Percentiles rank a stretch among this genome's conserved stretches.
These are phyloP conservation scores for Merops nubicus DNA, from an alignment of 2,113 vertebrate species.

Conservation along the genomic window DNA sequence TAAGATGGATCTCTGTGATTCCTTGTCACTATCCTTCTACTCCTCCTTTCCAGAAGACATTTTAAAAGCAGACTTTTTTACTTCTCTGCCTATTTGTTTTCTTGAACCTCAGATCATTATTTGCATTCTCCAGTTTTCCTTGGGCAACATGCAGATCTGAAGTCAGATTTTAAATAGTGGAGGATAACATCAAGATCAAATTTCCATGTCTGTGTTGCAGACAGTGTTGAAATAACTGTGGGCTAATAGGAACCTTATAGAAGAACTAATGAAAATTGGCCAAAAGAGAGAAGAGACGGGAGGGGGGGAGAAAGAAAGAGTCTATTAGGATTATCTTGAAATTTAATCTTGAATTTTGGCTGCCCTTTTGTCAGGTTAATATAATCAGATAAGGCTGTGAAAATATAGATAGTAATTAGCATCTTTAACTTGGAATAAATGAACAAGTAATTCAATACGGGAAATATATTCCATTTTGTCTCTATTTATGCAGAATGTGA, in stretches of 20 bases:
- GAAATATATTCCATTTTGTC: neutral
- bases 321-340: constrained; percentile 43
- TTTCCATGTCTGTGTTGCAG: neutral
- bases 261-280: neutral
- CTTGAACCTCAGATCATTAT: neutral
- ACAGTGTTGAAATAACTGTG: neutral
- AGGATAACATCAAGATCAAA: neutral
- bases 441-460: constrained; percentile 2
- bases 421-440: constrained; percentile 47
- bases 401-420: constrained; percentile 49
- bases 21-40: neutral
- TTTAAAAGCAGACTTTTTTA: neutral
- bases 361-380: constrained; percentile 45
- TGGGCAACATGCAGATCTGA: neutral
- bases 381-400: constrained; percentile 44
- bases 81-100: neutral
- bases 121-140: constrained; percentile 22
- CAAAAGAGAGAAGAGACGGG: neutral
- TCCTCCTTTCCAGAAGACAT: neutral
- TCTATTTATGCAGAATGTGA: neutral
- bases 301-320: fast-evolving
- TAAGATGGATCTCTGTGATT: neutral
- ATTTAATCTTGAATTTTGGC: constrained; percentile 42
- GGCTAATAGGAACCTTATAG: neutral
- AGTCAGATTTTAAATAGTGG: constrained; percentile 3